Base-by-base conservation (phyloP, 2,888 invertebrate genomes). In the Tipula confusa region DNA sequence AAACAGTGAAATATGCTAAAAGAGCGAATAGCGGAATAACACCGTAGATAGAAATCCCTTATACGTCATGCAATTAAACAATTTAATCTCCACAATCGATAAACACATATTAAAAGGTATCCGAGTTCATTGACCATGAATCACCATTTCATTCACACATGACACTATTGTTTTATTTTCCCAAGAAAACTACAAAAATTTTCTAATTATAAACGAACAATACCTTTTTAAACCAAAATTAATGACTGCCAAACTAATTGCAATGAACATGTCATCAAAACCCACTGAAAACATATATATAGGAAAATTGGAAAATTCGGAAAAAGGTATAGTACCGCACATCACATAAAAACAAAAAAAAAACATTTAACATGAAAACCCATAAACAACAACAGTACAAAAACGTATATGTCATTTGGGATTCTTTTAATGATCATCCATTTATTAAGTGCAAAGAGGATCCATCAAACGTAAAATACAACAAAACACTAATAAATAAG, bases 401-500 rank as follows among this genome's bases (percentile, higher is more conserved):
- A 64, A 24, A 64, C 64, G 64, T 64, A 64, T 64, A 64, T 64
- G 64, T 64, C 64, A 64, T 64, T 64, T 64, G 64, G 64, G 64
- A 64, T 64, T 24, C 64, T 64, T 64, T 64, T 64, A 64, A 64
- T 64, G 64, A 64, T 64, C 64, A 64, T 64, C 64, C 64, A 64
- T 64, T 64, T 64, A 64, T 64, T 64, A 64, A 64, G 64, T 64
- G 64, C 64, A 64, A 64, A 64, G 64, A 64, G 64, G 64, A 64
- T 64, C 64, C 64, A 64, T 64, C 64, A 64, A 64, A 64, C 64
- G 1, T 64, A 64, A 64, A 64, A 64, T 64, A 64, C 64, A n/a
- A n/a, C n/a, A 64, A 24, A 24, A 64, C 64, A 64, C 64, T 64
- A 64, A 64, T 64, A 64, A 64, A 64, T 64, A 64, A 64, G 24